These are phyloP conservation scores for Pygocentrus nattereri DNA, from an alignment of 2,797 vertebrate genomes.

Conservation along the genomic window DNA sequence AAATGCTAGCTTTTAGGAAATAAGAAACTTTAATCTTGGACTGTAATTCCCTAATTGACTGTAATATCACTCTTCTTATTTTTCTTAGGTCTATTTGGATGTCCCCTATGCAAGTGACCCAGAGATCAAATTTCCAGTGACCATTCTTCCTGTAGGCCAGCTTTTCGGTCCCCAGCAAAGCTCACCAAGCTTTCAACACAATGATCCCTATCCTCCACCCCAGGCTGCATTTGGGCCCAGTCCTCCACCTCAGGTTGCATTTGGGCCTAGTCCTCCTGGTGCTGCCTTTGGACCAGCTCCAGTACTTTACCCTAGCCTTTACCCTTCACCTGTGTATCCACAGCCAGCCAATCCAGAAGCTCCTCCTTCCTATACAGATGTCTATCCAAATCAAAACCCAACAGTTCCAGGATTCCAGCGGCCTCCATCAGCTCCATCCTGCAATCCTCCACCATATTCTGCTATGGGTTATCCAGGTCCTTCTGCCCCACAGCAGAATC, in stretches of 20 bases:
- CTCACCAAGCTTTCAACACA: slow-evolving; percentile 16
- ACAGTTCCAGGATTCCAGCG: slow-evolving; percentile 29
- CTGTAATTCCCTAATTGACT: neutral
- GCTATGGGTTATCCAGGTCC: slow-evolving; percentile 59
- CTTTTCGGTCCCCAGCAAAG: slow-evolving; percentile 13
- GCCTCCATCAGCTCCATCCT: slow-evolving; percentile 14
- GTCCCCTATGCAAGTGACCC: slow-evolving; percentile 52
- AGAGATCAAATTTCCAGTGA: slow-evolving; percentile 40
- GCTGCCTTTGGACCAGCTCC: slow-evolving; percentile 38
- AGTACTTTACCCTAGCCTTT: slow-evolving; percentile 26
- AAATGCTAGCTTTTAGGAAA: no score
- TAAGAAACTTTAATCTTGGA: no score
- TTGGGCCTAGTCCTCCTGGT: slow-evolving; percentile 25
- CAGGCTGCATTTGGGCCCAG: neutral
- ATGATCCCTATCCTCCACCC: neutral
- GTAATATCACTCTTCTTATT: slow-evolving; percentile 39
- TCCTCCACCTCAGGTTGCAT: slow-evolving; percentile 12
- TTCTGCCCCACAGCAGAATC: neutral
- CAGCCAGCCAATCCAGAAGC: slow-evolving; percentile 44
- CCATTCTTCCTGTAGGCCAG: slow-evolving; percentile 33
- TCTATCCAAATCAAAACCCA: slow-evolving; percentile 39
- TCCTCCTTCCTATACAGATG: slow-evolving; percentile 44
- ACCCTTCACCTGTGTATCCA: slow-evolving; percentile 36
- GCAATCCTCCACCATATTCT: slow-evolving; percentile 29
- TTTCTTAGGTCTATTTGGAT: slow-evolving; percentile 56